Evolutionary conservation across 2,797 vertebrate species (phyloP).

Genomic region (Ceryle rudis): DNA sequence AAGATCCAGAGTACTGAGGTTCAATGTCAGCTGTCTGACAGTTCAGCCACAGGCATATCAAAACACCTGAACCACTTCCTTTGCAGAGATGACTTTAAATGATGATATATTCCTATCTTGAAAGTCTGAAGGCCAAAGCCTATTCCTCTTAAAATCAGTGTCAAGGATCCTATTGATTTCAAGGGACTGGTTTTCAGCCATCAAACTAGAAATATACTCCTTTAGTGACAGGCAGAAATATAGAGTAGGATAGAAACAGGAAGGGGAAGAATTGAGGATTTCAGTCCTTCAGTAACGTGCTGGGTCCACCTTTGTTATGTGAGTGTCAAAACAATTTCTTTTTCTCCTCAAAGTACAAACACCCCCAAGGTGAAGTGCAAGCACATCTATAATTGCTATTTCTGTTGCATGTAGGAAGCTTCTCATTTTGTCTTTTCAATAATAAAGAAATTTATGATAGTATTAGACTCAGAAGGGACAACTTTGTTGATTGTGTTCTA

Average conservation of each 20-base stretch:
- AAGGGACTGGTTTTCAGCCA: neutral
- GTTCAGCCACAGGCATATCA: neutral
- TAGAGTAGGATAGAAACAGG: neutral
- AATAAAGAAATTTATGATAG: neutral
- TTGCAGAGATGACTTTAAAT: neutral
- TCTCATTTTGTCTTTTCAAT: neutral
- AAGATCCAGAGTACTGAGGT: neutral
- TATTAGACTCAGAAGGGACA: neutral
- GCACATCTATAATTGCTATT: neutral
- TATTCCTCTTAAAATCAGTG: neutral
- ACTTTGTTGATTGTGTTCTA: neutral
- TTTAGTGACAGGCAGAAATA: neutral
- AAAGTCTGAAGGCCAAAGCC: neutral
- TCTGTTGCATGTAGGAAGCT: neutral
- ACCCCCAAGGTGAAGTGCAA: neutral
- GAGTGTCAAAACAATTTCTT: neutral
- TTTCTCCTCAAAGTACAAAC: neutral
- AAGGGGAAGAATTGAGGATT: neutral
- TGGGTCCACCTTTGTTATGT: neutral
- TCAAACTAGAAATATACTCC: neutral
- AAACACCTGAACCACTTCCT: neutral
- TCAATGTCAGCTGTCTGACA: neutral
- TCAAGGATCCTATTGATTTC: constrained; percentile 17
- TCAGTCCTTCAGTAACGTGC: neutral
- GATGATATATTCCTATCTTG: neutral